A percentile compares a stretch with the other conserved stretches of the same genome.
phyloP scores from a whole-genome alignment of 2,797 vertebrate genomes.

The Pyrrhura leucotis region DNA sequence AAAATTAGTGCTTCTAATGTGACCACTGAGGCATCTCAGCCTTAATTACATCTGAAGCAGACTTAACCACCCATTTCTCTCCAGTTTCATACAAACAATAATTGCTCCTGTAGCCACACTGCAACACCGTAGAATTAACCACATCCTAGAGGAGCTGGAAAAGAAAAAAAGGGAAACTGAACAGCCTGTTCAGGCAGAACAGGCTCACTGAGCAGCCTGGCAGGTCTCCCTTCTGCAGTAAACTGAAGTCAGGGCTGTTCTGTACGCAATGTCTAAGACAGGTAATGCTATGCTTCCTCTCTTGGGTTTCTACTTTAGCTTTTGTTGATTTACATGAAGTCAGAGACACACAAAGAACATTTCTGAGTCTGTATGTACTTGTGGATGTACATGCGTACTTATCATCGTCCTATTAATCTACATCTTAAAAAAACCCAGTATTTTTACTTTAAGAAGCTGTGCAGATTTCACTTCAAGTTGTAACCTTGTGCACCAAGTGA shows the following conservation, averaged over 20 bases:
- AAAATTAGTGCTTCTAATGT: conserved; percentile 48
- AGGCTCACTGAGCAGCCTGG: fast-evolving
- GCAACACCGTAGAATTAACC: conserved; percentile 39
- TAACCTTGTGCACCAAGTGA: not conserved
- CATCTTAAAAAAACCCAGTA: fast-evolving
- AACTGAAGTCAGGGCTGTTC: not conserved
- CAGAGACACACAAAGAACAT: not conserved
- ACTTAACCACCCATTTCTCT: conserved; percentile 51
- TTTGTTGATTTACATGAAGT: not conserved
- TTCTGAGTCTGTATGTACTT: not conserved
- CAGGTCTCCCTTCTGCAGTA: not conserved
- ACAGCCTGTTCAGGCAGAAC: not conserved
- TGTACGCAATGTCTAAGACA: not conserved
- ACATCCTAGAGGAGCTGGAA: conserved; percentile 45
- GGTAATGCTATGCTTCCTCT: not conserved
- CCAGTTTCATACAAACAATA: conserved; percentile 41
- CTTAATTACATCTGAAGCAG: conserved; percentile 59
- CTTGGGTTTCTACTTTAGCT: not conserved
- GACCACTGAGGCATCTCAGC: conserved; percentile 56
- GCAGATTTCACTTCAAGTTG: not conserved
- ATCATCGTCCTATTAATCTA: not conserved
- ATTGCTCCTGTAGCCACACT: not conserved
- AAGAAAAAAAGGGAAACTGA: not conserved
- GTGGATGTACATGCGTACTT: not conserved
- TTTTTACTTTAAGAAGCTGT: not conserved